Evolutionary conservation across 2,797 vertebrate species (phyloP).

Genomic region (Pseudochaenichthys georgianus): DNA sequence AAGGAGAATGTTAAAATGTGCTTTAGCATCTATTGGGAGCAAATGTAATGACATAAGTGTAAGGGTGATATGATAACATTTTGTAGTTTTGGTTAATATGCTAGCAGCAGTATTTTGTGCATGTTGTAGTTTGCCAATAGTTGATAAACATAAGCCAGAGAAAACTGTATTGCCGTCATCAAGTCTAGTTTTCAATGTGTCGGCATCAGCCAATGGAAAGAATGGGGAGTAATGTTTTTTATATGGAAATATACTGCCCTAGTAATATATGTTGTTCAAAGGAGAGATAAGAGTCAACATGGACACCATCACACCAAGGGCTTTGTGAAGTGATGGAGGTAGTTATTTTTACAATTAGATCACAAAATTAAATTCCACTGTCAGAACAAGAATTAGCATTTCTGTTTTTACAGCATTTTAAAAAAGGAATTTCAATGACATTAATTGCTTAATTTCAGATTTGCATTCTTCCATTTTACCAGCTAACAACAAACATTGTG

Average conservation of each 20-base stretch:
- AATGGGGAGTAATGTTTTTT: background rate
- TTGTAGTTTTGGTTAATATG: too few relatives aligned
- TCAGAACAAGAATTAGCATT: background rate
- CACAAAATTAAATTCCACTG: background rate
- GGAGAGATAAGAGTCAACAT: background rate
- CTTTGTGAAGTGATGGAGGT: background rate
- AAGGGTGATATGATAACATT: too few relatives aligned
- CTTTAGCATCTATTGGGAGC: too few relatives aligned
- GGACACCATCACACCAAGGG: background rate
- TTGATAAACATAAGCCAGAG: background rate
- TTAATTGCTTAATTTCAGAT: background rate
- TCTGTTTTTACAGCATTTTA: background rate
- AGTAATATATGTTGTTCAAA: background rate
- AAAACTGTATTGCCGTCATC: background rate
- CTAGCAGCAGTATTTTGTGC: too few relatives aligned
- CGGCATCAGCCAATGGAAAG: background rate
- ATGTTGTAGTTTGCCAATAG: background rate
- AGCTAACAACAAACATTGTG: background rate
- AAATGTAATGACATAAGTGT: too few relatives aligned
- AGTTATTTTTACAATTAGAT: background rate
- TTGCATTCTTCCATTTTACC: background rate
- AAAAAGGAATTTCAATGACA: background rate
- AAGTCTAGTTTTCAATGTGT: background rate
- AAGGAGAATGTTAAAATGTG: too few relatives aligned
- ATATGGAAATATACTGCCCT: background rate